A percentile compares a stretch with the other conserved stretches of the same genome.
Evolutionary conservation across 64 coral and sea anemone species (phyloP).

Genomic region (Montipora foliosa): DNA sequence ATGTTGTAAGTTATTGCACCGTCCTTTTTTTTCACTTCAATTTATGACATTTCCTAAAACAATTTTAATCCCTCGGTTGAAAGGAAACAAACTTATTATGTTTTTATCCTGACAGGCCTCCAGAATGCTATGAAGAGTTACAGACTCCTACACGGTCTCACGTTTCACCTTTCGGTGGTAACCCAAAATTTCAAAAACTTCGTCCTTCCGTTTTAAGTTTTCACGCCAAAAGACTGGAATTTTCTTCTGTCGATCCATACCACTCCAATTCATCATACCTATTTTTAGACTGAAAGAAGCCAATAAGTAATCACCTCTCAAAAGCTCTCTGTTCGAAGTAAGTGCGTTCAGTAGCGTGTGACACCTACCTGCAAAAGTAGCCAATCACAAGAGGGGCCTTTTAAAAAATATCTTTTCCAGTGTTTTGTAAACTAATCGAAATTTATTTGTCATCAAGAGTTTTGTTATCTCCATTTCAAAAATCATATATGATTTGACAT

Average conservation of each 20-base stretch:
- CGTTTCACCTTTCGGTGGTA: too few species aligned
- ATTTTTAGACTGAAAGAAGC: neutral
- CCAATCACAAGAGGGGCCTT: conserved; percentile 2
- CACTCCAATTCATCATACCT: neutral
- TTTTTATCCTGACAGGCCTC: too few species aligned
- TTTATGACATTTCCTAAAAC: too few species aligned
- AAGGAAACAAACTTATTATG: too few species aligned
- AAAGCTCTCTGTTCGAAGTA: neutral
- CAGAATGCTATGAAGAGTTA: too few species aligned
- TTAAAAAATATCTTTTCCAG: neutral
- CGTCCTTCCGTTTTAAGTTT: too few species aligned
- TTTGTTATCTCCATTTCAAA: neutral
- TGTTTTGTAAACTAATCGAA: neutral
- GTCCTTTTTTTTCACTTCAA: too few species aligned
- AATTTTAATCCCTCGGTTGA: too few species aligned
- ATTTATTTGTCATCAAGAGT: conserved; percentile 10
- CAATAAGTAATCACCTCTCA: neutral
- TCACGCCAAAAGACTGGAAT: neutral
- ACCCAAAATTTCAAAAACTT: too few species aligned
- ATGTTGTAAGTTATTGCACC: too few species aligned
- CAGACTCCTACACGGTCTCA: too few species aligned
- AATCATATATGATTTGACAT: neutral
- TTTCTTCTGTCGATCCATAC: neutral
- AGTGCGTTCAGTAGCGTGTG: neutral
- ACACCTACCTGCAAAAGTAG: conserved; percentile 31